A percentile compares a stretch with the other conserved stretches of the same genome.
phyloP scores from a whole-genome alignment of 2,888 invertebrate species.

The Formica aserva region DNA sequence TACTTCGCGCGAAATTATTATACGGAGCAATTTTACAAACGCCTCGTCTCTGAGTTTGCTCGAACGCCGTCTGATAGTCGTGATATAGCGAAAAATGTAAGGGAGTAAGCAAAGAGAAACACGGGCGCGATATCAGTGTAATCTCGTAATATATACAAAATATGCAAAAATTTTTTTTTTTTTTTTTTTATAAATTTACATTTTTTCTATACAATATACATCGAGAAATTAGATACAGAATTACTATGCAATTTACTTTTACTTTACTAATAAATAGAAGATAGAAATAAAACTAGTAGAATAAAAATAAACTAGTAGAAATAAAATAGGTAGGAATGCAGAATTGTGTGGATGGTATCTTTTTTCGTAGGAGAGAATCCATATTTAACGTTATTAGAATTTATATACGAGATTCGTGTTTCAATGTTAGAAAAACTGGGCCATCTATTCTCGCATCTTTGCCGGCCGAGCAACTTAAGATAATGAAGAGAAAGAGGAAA shows the following conservation, averaged over 20 bases:
- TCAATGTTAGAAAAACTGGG: neutral
- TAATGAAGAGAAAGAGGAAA: constrained; percentile 19
- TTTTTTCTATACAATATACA: neutral
- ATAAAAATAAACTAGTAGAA: too few relatives aligned
- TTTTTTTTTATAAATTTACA: neutral
- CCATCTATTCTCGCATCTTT: neutral
- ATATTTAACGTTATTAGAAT: constrained; percentile 9
- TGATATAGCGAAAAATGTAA: neutral
- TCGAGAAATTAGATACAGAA: neutral
- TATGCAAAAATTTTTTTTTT: neutral
- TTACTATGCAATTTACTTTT: neutral
- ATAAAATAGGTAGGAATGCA: neutral
- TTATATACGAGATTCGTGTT: neutral
- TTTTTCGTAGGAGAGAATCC: neutral
- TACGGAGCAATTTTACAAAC: constrained; percentile 60
- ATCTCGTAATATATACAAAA: neutral
- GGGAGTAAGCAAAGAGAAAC: neutral
- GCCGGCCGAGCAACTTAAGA: neutral
- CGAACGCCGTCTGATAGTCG: constrained; percentile 1
- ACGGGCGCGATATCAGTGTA: neutral
- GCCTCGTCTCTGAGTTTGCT: constrained; percentile 25
- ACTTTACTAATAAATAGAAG: neutral
- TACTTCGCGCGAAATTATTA: constrained; percentile 69
- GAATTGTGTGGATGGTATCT: neutral
- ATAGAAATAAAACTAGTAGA: too few relatives aligned